phyloP scores from a whole-genome alignment of 2,888 invertebrate species.

The Siphonodentalium dalli region DNA sequence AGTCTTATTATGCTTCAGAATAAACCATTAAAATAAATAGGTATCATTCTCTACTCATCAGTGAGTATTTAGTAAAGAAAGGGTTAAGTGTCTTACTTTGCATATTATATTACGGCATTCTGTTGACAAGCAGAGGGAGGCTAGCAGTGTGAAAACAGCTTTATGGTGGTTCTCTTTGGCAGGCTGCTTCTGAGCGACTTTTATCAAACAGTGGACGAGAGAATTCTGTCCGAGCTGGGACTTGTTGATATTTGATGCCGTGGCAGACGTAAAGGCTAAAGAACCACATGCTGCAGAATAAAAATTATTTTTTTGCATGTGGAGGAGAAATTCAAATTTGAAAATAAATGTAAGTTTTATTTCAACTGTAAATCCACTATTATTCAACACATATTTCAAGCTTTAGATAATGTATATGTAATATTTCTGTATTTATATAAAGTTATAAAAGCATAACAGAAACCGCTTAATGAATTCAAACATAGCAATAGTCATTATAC shows the following conservation, averaged over 20 bases:
- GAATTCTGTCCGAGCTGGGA: constrained; percentile 47
- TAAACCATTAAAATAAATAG: too few relatives aligned
- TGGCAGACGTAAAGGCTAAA: constrained; percentile 37
- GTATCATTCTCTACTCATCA: neutral
- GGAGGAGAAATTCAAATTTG: too few relatives aligned
- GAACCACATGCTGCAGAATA: constrained; percentile 44
- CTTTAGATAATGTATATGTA: too few relatives aligned
- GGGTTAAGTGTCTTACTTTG: constrained; percentile 59
- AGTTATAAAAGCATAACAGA: too few relatives aligned
- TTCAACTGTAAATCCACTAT: neutral
- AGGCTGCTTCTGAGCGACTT: constrained; percentile 39
- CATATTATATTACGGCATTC: constrained; percentile 60
- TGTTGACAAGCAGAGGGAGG: constrained; percentile 50
- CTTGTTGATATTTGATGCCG: constrained; percentile 14
- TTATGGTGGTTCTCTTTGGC: constrained; percentile 34
- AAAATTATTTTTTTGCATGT: too few relatives aligned
- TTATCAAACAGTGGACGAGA: constrained; percentile 56
- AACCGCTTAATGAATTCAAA: too few relatives aligned
- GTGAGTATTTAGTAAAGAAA: too few relatives aligned
- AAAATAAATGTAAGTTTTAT: neutral
- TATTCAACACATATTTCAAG: neutral
- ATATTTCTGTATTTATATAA: too few relatives aligned
- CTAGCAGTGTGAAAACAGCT: constrained; percentile 46
- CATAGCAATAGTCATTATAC: too few relatives aligned
- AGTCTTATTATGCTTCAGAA: too few relatives aligned